Conservation (phyloP, 2,888 invertebrate genomes). For the Eupeodes latifasciatus region DNA sequence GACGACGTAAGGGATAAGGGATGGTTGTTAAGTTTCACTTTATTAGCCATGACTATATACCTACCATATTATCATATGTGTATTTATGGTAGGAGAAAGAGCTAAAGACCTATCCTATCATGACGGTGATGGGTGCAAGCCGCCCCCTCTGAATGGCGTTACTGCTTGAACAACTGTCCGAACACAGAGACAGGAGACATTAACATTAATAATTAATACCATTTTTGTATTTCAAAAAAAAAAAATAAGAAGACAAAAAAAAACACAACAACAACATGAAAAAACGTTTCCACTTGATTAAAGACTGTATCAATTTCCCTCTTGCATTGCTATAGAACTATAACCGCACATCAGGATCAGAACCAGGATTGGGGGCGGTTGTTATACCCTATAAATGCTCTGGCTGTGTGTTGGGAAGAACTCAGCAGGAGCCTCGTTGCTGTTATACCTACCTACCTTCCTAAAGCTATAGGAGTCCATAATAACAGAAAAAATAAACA, state of each 20-base stretch:
- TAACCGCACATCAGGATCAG: conserved; percentile 51
- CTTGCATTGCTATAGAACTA: conserved; percentile 8
- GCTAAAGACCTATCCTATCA: conserved; percentile 1
- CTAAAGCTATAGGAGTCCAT: conserved; percentile 13
- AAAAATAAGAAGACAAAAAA: not conserved
- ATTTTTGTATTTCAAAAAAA: conserved; percentile 53
- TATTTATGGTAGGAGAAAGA: not conserved
- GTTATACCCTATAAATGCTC: conserved; percentile 6
- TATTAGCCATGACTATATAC: conserved; percentile 44
- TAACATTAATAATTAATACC: conserved; percentile 74
- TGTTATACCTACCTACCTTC: not conserved
- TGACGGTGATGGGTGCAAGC: conserved; percentile 5
- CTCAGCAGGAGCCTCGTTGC: conserved; percentile 36
- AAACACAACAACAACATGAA: not conserved
- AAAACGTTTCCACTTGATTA: conserved; percentile 75
- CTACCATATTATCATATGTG: not conserved
- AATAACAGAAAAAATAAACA: conserved; percentile 37
- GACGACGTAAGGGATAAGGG: conserved; percentile 36
- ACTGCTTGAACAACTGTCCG: conserved; percentile 64
- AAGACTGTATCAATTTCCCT: conserved; percentile 71
- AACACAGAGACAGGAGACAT: conserved; percentile 72
- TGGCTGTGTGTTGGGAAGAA: not conserved
- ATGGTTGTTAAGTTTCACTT: conserved; percentile 56
- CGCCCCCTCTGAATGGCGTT: conserved; percentile 29
- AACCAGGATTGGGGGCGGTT: not conserved